A percentile compares a stretch with the other conserved stretches of the same genome.
These are phyloP conservation scores for Xyrichtys novacula DNA, from an alignment of 2,797 vertebrate genomes.

Conservation along the genomic window DNA sequence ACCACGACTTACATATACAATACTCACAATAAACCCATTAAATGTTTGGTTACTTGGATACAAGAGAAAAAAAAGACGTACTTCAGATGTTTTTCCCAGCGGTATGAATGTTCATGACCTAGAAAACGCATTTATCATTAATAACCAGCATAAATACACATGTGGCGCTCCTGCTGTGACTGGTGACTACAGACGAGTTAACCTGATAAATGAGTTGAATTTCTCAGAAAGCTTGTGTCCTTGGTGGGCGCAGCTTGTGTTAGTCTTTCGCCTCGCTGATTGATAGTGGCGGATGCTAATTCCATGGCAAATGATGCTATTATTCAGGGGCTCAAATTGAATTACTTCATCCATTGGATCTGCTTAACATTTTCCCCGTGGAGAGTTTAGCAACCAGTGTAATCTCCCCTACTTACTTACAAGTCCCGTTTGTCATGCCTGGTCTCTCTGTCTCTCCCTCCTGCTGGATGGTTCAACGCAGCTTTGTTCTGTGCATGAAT, in stretches of 20 bases:
- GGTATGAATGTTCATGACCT: not conserved
- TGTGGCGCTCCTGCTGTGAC: conserved; percentile 8
- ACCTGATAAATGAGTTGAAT: conserved; percentile 62
- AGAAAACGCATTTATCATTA: conserved; percentile 7
- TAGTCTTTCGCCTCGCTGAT: conserved; percentile 67
- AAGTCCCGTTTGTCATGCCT: conserved; percentile 70
- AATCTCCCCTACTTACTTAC: conserved; percentile 74
- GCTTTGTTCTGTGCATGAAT: conserved; percentile 14
- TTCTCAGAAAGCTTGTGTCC: conserved; percentile 61
- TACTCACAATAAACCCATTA: too few species aligned
- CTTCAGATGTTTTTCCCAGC: not conserved
- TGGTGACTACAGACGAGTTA: conserved; percentile 48
- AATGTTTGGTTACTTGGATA: not conserved
- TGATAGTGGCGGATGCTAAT: conserved; percentile 79
- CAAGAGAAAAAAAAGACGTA: not conserved
- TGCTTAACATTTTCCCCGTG: conserved; percentile 77
- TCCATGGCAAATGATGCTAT: conserved; percentile 81
- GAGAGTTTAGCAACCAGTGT: conserved; percentile 78
- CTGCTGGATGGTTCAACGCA: conserved; percentile 28
- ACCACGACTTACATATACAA: too few species aligned
- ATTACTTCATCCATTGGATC: conserved; percentile 81
- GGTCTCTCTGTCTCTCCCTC: conserved; percentile 22
- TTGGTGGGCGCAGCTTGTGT: conserved; percentile 64
- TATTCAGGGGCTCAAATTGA: conserved; percentile 82
- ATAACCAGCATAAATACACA: conserved; percentile 15